phyloP scores from a whole-genome alignment of 1,140 invertebrate genomes.

The Himalopsyche phryganea region DNA sequence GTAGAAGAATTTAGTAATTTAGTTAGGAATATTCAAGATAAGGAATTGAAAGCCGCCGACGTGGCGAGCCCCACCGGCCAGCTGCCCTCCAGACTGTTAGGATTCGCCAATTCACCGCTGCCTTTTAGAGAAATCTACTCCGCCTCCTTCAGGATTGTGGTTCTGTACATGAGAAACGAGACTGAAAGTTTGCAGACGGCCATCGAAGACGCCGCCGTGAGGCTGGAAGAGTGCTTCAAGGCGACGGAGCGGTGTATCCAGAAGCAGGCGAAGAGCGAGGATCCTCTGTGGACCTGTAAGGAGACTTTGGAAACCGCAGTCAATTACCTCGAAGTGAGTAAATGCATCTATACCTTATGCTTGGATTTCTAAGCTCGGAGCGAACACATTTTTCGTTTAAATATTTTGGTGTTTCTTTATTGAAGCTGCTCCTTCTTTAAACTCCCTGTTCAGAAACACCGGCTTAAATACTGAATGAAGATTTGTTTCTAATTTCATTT shows the following conservation, averaged over 20 bases:
- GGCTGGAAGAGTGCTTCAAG: conserved; percentile 16
- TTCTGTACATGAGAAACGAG: conserved; percentile 21
- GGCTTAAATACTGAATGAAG: no score
- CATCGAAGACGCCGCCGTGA: conserved; percentile 2
- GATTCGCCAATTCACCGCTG: conserved; percentile 43
- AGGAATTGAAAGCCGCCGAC: conserved; percentile 30
- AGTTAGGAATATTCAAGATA: neutral
- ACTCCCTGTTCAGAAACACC: no score
- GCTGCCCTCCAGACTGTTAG: conserved; percentile 43
- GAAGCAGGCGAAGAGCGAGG: conserved; percentile 21
- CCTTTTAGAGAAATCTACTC: conserved; percentile 43
- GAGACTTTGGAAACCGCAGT: conserved; percentile 37
- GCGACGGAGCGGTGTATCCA: conserved; percentile 6
- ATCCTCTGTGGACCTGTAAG: conserved; percentile 32
- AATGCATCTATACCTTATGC: no score
- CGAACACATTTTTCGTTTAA: neutral
- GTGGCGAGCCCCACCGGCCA: conserved; percentile 36
- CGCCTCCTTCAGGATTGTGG: neutral
- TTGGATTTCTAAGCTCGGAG: no score
- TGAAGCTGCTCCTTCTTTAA: neutral
- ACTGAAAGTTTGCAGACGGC: neutral
- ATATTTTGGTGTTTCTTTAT: no score
- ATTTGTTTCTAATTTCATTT: no score
- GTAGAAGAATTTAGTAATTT: neutral
- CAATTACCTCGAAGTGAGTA: conserved; percentile 43